Base-by-base conservation (phyloP, 1,140 invertebrate genomes). In the Drosophila trapezifrons region DNA sequence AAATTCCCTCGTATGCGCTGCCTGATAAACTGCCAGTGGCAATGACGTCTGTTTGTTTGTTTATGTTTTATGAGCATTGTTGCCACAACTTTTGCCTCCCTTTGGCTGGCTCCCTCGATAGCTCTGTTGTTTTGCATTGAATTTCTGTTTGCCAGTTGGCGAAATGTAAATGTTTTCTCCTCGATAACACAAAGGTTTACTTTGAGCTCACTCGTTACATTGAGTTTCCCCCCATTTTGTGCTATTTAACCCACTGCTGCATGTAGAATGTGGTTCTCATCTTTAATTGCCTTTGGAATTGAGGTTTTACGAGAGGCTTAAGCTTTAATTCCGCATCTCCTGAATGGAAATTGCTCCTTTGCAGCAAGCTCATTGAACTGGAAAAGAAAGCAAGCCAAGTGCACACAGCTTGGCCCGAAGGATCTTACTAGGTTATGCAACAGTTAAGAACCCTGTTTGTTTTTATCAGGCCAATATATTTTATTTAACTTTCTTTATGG, bases 31-130 rank as follows among this genome's bases (percentile, higher is more conserved):
- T 75, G 51, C 59, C 59, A 65, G 38, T 63, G 51, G 55, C 49
- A 74, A 75, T 86, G 82, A 82, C 83, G 77, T 83, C 78, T 69
- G 82, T 71, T 83, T 58, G 83, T 76, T 87, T 86, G 82, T 87
- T 86, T 87, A 87, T 87, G 83, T 86, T 86, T 86, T 86, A 67
- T 76, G 66, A 87, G 71, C 71, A 79, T 86, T 86, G 82, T 86
- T 78, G 66, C 56, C 65, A 52, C 79, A 86, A 86, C 78, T 85
- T 85, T 85, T 57, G 67, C 70, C 17, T 37, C 27, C 20, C 37
- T 37, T 45, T 25, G 46, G 46, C n/a, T 27, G 65, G 60, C 49
- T 69, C 79, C 67, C 62, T 40, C 64, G 66, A 58, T 71, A 38
- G 64, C 60, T 75, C 46, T 63, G 51, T 54, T 60, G 58, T 64